These are phyloP conservation scores for Acrossocheilus wenchowensis DNA, from an alignment of 2,797 vertebrate species.

Conservation along the genomic window DNA sequence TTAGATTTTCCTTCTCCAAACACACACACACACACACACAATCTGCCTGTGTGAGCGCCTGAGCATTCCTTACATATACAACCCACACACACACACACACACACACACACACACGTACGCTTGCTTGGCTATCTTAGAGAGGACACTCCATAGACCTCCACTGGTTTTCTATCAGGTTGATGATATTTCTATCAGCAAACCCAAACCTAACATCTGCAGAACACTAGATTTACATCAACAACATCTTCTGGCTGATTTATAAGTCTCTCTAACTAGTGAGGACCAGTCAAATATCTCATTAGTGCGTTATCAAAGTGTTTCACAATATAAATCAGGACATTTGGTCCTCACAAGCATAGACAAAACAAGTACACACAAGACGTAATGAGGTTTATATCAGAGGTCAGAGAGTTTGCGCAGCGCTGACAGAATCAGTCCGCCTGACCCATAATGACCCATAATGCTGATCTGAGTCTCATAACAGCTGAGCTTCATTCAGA, in stretches of 20 bases:
- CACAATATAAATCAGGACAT: not conserved
- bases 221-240: too few species aligned
- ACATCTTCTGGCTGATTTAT: not conserved
- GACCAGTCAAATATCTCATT: not conserved
- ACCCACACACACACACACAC: conserved; percentile 4
- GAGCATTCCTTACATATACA: conserved; percentile 1
- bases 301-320: not conserved
- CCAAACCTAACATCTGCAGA: not conserved
- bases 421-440: conserved; percentile 1
- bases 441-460: conserved; percentile 21
- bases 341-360: not conserved
- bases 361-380: not conserved
- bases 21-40: conserved; percentile 3
- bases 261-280: not conserved
- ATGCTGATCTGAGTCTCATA: conserved; percentile 21
- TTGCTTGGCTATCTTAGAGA: too few species aligned
- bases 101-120: not conserved
- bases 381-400: not conserved
- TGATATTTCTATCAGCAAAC: not conserved
- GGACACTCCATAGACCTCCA: not conserved
- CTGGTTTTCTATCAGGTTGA: not conserved
- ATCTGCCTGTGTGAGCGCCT: not conserved
- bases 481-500: conserved; percentile 13
- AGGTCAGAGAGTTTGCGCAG: conserved; percentile 14
- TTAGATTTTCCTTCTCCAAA: not conserved